These are phyloP conservation scores for Lycocerus yunnanus DNA, from an alignment of 2,888 invertebrate genomes.

Conservation along the genomic window DNA sequence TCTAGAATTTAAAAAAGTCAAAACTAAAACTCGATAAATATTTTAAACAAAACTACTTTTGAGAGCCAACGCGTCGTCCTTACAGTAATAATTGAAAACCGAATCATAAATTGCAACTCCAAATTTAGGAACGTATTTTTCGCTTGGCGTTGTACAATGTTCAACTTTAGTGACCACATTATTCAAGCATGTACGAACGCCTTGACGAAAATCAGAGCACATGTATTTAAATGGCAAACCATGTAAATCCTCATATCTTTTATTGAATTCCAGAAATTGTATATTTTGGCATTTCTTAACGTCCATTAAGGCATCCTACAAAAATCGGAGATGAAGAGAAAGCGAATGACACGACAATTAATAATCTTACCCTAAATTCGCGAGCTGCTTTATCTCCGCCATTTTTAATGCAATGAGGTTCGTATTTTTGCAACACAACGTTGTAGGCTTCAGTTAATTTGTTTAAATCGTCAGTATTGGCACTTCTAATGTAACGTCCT, in stretches of 20 bases:
- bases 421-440: not conserved
- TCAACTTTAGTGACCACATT: slow-evolving; percentile 4
- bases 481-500: not conserved
- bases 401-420: not conserved
- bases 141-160: slow-evolving; percentile 5
- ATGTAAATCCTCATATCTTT: not conserved
- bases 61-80: slow-evolving; percentile 9
- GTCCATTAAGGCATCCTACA: slow-evolving; percentile 6
- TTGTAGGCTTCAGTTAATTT: not conserved
- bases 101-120: slow-evolving; percentile 20
- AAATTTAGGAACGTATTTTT: slow-evolving; percentile 21
- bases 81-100: slow-evolving; percentile 14
- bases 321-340: not conserved
- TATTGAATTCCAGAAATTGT: not conserved
- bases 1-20: slow-evolving; percentile 1
- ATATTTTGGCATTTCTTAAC: slow-evolving; percentile 9
- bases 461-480: not conserved
- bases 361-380: not conserved
- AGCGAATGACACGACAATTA: not conserved
- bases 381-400: not conserved
- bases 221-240: slow-evolving; percentile 8
- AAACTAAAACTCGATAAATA: not conserved
- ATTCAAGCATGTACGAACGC: slow-evolving; percentile 7
- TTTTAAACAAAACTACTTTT: slow-evolving; percentile 11
- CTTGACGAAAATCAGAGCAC: slow-evolving; percentile 12